Conservation (phyloP, 2,797 vertebrate genomes). For the Sorex maritimensis region DNA sequence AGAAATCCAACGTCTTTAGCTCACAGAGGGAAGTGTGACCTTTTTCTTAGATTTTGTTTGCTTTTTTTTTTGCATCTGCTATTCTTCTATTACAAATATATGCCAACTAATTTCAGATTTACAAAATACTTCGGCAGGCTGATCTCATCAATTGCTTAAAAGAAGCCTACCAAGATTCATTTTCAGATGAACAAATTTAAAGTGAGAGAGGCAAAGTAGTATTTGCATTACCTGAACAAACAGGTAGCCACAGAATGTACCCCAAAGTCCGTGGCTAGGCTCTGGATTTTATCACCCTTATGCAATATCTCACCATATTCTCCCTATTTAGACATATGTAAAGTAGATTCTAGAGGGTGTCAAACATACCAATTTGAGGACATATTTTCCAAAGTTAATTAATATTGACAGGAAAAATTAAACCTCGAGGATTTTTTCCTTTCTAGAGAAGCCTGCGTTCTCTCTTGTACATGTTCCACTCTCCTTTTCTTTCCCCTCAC, state of each 20-base stretch:
- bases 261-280: not conserved
- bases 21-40: slow-evolving; percentile 36
- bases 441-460: no score
- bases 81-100: slow-evolving; percentile 66
- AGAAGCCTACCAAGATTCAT: slow-evolving; percentile 10
- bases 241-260: not conserved
- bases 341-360: not conserved
- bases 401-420: slow-evolving; percentile 35
- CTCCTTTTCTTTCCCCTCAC: no score
- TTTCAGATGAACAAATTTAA: not conserved
- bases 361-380: slow-evolving; percentile 21
- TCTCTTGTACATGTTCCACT: no score
- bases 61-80: slow-evolving; percentile 7
- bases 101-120: slow-evolving; percentile 45
- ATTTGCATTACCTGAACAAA: not conserved
- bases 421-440: no score
- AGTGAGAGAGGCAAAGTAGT: not conserved
- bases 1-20: slow-evolving; percentile 51
- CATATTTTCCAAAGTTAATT: slow-evolving; percentile 56
- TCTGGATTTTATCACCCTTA: not conserved
- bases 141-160: slow-evolving; percentile 33
- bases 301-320: not conserved
- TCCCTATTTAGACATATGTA: slow-evolving; percentile 22
- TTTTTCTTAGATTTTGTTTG: slow-evolving; percentile 53
- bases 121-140: slow-evolving; percentile 41